These are phyloP conservation scores for Sturnus vulgaris DNA, from an alignment of 2,113 vertebrate genomes.

Conservation along the genomic window DNA sequence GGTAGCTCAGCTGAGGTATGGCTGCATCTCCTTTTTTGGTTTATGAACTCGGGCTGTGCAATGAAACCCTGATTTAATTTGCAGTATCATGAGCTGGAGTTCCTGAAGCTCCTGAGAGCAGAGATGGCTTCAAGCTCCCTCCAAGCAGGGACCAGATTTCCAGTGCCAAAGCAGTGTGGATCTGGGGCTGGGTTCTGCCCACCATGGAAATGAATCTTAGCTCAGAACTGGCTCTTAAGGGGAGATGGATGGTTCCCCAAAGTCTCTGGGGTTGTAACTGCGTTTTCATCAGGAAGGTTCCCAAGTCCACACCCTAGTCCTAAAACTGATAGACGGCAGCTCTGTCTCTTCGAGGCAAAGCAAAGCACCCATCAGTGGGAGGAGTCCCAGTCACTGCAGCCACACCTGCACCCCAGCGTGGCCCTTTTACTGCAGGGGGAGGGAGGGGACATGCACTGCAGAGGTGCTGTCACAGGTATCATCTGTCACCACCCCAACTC, in stretches of 20 bases:
- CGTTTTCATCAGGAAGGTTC: background rate
- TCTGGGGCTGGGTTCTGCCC: background rate
- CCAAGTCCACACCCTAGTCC: background rate
- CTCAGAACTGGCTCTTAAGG: background rate
- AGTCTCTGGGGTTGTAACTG: background rate
- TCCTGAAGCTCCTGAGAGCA: background rate
- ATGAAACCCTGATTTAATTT: background rate
- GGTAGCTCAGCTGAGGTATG: background rate
- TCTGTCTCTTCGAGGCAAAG: background rate
- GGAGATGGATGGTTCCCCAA: background rate
- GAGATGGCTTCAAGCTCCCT: background rate
- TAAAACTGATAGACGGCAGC: background rate
- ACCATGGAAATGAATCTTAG: background rate
- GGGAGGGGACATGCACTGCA: background rate
- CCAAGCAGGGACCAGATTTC: background rate
- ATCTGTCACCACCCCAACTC: background rate
- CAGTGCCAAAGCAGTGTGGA: background rate
- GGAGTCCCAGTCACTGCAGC: background rate
- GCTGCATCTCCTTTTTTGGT: background rate
- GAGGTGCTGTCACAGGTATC: background rate
- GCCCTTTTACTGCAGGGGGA: background rate
- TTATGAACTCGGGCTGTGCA: background rate
- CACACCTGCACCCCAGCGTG: background rate
- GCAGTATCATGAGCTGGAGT: background rate
- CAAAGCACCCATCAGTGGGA: background rate